Evolutionary conservation across 2,888 invertebrate genomes (phyloP), one percentile per base, ranked within the genome.

Genomic region (Helobdella robusta): DNA sequence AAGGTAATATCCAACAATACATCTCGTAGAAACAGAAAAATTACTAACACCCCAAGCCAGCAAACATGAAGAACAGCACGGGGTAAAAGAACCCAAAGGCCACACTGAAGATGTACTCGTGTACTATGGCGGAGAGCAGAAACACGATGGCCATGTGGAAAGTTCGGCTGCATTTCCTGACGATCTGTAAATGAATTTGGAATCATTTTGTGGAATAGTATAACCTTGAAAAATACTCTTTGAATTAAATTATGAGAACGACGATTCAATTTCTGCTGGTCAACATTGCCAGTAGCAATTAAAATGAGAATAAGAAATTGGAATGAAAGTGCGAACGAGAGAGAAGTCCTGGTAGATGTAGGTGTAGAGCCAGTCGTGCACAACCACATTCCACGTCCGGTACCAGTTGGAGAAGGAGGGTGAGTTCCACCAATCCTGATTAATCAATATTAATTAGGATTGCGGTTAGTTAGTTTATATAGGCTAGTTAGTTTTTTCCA

Each of bases 311-410:
- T n/a, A n/a, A n/a, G n/a, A n/a, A n/a, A n/a, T n/a, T n/a, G n/a
- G n/a, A n/a, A n/a, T n/a, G n/a, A n/a, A n/a, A n/a, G n/a, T n/a
- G 28, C 73, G 68, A 70, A 74, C n/a, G n/a, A n/a, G n/a, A n/a
- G n/a, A n/a, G 48, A 79, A 69, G 72, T 91, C 92, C 73, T 85
- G 86, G 80, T 91, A 92, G 67, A 97, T 83, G 78, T 94, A 91
- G 3, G 86, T 86, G 73, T 91, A 89, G 0, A 95, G 83, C 93
- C 93, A 97, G 72, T 91, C 90, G 77, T 94, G 89, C 0, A 95
- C 92, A 0, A 94, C 87, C 20, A 89, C 84, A 78, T 97, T 97
- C 95, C 95, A 95, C 3, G 88, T 88, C n/a, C 92, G 85, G 79
- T 89, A 94, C 79, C 87, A 95, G 18, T 82, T 83, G 0, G 86